phyloP scores from a whole-genome alignment of 2,113 vertebrate genomes.

The Pipa parva region DNA sequence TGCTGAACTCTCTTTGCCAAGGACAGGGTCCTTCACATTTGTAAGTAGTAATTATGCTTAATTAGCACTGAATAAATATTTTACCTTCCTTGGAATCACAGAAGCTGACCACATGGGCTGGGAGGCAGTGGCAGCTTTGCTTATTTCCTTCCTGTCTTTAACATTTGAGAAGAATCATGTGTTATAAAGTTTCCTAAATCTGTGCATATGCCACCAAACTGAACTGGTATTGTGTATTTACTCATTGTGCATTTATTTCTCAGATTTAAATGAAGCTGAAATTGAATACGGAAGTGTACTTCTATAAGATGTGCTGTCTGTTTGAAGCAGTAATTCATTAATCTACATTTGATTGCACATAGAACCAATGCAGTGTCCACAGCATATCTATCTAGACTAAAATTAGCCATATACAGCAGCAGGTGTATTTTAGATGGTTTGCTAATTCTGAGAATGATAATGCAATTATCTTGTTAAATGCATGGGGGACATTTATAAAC shows the following conservation, averaged over 20 bases:
- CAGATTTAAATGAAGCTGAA: background rate
- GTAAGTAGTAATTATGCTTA: constrained; percentile 39
- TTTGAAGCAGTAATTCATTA: too few relatives aligned
- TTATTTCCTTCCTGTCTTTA: constrained; percentile 11
- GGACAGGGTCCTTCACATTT: constrained; percentile 32
- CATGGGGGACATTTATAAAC: too few relatives aligned
- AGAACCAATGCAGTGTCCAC: too few relatives aligned
- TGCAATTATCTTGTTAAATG: too few relatives aligned
- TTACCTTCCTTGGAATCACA: constrained; percentile 35
- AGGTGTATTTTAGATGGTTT: too few relatives aligned
- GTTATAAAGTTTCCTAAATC: background rate
- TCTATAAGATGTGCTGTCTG: too few relatives aligned
- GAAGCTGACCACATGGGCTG: constrained; percentile 33
- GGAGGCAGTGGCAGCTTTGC: background rate
- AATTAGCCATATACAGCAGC: too few relatives aligned
- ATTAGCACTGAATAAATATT: constrained; percentile 40
- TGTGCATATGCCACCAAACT: background rate
- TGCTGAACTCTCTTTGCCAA: constrained; percentile 35
- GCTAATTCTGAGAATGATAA: too few relatives aligned
- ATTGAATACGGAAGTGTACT: too few relatives aligned
- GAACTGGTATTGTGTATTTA: background rate
- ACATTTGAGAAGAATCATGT: background rate
- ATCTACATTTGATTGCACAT: too few relatives aligned
- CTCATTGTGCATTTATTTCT: too few relatives aligned
- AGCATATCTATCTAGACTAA: too few relatives aligned